A percentile compares a stretch with the other conserved stretches of the same genome.
Evolutionary conservation across 2,888 invertebrate species (phyloP).

Genomic region (Anorthoa munda): DNA sequence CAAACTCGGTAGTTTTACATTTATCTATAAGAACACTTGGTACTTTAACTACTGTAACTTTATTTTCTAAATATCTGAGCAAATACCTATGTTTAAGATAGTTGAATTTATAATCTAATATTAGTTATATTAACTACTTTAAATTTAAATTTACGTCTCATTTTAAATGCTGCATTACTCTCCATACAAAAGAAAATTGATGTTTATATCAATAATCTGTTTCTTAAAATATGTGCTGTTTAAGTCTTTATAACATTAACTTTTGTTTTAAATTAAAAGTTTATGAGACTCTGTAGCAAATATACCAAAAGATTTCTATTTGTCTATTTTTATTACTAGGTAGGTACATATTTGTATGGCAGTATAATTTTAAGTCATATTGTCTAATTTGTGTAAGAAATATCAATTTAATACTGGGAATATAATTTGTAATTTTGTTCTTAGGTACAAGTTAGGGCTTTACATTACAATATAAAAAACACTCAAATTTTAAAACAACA

Average conservation of each 20-base stretch:
- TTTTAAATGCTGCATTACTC: conserved; percentile 8
- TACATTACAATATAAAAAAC: conserved; percentile 25
- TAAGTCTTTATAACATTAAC: background rate
- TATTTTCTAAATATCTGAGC: conserved; percentile 52
- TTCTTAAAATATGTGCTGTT: background rate
- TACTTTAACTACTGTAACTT: conserved; percentile 36
- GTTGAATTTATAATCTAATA: conserved; percentile 36
- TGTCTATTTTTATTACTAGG: conserved; percentile 17
- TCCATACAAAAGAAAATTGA: background rate
- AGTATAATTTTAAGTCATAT: conserved; percentile 47
- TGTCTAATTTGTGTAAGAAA: conserved; percentile 40
- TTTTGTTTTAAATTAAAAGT: conserved; percentile 4
- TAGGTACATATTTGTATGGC: conserved; percentile 40
- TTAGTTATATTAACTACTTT: conserved; percentile 14
- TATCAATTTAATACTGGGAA: conserved; percentile 44
- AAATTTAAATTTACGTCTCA: conserved; percentile 37
- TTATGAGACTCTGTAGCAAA: conserved; percentile 8
- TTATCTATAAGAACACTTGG: conserved; percentile 61
- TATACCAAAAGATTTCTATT: conserved; percentile 25
- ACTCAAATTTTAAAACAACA: conserved; percentile 35
- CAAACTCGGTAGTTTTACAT: conserved; percentile 43
- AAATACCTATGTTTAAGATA: conserved; percentile 37
- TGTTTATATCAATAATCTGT: background rate
- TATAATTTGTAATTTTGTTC: conserved; percentile 17
- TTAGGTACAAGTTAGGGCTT: conserved; percentile 12